Evolutionary conservation across 2,888 invertebrate species (phyloP).

Genomic region (Lasioglossum villosulum): DNA sequence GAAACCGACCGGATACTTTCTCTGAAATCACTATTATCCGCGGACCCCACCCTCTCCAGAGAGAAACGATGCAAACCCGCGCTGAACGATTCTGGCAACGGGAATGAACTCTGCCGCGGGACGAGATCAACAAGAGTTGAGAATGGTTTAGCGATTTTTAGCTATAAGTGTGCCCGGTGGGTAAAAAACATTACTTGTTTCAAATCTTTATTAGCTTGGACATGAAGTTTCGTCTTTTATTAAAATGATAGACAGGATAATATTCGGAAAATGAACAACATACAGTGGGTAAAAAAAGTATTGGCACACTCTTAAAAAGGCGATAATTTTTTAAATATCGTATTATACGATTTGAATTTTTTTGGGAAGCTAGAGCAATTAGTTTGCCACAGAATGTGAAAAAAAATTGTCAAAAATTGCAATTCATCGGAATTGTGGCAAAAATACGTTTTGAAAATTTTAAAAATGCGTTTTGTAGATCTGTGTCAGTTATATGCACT

Average conservation of each 20-base stretch:
- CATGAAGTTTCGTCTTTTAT: background rate
- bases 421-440: too few relatives aligned
- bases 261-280: too few relatives aligned
- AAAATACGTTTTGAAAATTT: too few relatives aligned
- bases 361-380: too few relatives aligned
- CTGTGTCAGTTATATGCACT: too few relatives aligned
- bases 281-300: too few relatives aligned
- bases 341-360: too few relatives aligned
- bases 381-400: too few relatives aligned
- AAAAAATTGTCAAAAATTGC: too few relatives aligned
- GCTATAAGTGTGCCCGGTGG: background rate
- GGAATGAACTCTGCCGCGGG: background rate
- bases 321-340: too few relatives aligned
- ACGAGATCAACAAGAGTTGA: background rate
- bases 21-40: slow-evolving; percentile 5
- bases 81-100: background rate
- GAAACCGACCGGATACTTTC: slow-evolving; percentile 17
- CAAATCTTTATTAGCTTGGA: background rate
- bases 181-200: background rate
- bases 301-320: too few relatives aligned
- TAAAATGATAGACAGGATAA: background rate
- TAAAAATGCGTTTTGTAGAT: too few relatives aligned
- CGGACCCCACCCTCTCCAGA: background rate
- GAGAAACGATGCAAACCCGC: background rate
- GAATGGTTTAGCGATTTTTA: background rate